Evolutionary conservation across 2,797 vertebrate genomes (phyloP).

Genomic region (Acrossocheilus fasciatus): DNA sequence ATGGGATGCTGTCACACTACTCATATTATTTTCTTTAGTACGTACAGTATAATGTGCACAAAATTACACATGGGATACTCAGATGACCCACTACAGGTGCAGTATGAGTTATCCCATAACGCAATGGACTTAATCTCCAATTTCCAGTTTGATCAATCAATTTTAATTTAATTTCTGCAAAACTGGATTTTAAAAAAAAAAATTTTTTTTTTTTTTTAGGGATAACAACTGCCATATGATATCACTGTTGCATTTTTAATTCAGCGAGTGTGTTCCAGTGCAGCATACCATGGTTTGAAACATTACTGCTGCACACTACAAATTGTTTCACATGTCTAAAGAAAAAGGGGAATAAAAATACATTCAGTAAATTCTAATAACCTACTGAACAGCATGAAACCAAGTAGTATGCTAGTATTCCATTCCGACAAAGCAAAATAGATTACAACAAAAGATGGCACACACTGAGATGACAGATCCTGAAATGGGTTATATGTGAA

Average conservation of each 20-base stretch:
- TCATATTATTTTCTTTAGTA: not conserved
- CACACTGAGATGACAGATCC: not conserved
- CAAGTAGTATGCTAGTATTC: not conserved
- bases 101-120: not conserved
- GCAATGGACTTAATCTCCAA: not conserved
- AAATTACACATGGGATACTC: not conserved
- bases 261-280: not conserved
- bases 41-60: not conserved
- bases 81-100: not conserved
- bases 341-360: not conserved
- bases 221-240: not conserved
- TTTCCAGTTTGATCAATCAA: not conserved
- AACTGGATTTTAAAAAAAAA: not conserved
- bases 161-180: not conserved
- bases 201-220: too few species aligned
- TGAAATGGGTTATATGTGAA: not conserved
- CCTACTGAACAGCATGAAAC: not conserved
- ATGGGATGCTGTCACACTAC: conserved; percentile 13
- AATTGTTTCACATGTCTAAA: conserved; percentile 8
- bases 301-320: not conserved
- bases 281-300: not conserved
- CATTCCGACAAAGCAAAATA: not conserved
- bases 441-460: not conserved
- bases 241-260: not conserved
- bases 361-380: not conserved